Conservation (phyloP, 1,140 invertebrate species). For the Zaprionus taronus region DNA sequence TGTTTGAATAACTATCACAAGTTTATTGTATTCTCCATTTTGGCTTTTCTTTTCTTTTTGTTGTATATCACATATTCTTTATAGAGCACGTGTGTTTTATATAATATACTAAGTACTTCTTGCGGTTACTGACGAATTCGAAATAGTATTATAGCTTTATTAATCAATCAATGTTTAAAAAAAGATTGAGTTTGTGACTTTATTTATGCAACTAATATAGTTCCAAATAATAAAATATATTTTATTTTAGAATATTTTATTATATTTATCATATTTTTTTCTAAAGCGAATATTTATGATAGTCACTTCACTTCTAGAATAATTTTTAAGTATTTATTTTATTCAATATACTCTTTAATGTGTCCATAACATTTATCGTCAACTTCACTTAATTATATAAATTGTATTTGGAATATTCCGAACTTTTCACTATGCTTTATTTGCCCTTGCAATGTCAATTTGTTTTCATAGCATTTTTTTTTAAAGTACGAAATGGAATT, state of each 20-base stretch:
- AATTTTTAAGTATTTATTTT: no score
- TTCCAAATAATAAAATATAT: no score
- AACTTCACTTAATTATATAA: not conserved
- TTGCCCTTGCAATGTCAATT: conserved; percentile 7
- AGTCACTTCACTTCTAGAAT: not conserved
- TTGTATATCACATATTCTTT: not conserved
- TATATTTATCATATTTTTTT: not conserved
- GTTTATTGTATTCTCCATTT: conserved; percentile 35
- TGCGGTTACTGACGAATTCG: not conserved
- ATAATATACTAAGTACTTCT: not conserved
- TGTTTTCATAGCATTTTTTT: not conserved
- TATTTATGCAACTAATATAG: no score
- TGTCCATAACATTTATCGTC: not conserved
- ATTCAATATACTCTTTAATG: not conserved
- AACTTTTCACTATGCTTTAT: not conserved
- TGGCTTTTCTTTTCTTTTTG: conserved; percentile 14
- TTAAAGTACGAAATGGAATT: not conserved
- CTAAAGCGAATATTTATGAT: not conserved
- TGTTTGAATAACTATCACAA: conserved; percentile 47
- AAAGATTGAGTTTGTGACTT: not conserved
- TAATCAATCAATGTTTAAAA: not conserved
- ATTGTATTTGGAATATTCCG: conserved; percentile 1
- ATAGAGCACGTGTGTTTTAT: not conserved
- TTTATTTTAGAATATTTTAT: not conserved
- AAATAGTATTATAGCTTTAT: not conserved